Base-by-base conservation (phyloP, 2,113 vertebrate genomes). In the Lophochroa leadbeateri region DNA sequence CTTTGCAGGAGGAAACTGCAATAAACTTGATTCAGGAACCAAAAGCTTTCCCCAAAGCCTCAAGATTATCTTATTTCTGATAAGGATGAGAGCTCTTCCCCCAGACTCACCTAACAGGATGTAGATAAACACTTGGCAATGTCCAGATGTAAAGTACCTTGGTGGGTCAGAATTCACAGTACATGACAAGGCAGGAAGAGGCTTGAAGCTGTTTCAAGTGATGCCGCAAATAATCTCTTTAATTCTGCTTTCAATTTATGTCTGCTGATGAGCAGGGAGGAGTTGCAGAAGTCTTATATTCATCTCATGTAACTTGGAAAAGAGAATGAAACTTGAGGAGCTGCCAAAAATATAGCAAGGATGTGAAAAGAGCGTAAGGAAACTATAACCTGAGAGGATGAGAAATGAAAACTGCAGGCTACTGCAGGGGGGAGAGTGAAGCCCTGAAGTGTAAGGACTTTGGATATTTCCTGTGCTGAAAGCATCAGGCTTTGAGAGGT, bases 181-280 rank as follows among this genome's bases (percentile, higher is more conserved):
- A 28, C 1, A 2, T 52, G 39, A 47, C 80, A 84, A 92, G 65
- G 57, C 61, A 89, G 0, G 69, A 84, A 82, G 84, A 86, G 29
- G 47, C 65, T 92, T 87, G 77, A 91, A 85, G 85, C 47, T 85
- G 49, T 91, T 81, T 95, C 72, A 79, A 72, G 49, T 76, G 74
- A 46, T 49, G 53, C 69, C 84, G 61, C 77, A 94, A 88, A 79
- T 86, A 90, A 93, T 86, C n/a, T 84, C 52, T 88, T 94, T 88
- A 85, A 94, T 95, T 95, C 80, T 85, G 68, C 77, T 94, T 91
- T 87, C 96, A 92, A 92, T 93, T 92, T 87, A 77, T 65, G 28
- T 65, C 77, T 79, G 28, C 53, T 82, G 81, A 86, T 89, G 86
- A 94, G 57, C n/a, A 79, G 63, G 77, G 65, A 91, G 86, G 70